phyloP scores from a whole-genome alignment of 2,113 vertebrate species.

The Nyctibius bracteatus region DNA sequence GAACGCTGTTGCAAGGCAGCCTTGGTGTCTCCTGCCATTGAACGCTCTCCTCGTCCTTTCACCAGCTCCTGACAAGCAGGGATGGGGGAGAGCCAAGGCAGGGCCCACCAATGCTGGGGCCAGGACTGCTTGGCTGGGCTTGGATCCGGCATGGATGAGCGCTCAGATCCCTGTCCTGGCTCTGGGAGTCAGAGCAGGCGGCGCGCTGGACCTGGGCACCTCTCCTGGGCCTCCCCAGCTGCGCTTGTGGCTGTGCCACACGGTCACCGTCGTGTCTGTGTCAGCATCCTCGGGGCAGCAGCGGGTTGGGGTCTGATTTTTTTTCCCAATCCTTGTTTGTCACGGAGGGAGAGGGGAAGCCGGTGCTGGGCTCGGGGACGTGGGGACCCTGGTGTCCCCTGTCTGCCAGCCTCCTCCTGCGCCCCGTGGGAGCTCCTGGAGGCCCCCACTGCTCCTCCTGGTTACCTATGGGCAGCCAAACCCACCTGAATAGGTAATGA shows the following conservation, averaged over 20 bases:
- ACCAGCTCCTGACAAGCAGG: fast-evolving
- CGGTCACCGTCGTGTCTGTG: not conserved
- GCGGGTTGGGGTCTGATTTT: not conserved
- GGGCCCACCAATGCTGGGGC: fast-evolving
- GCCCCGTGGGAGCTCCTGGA: not conserved
- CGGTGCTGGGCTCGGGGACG: fast-evolving
- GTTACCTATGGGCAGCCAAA: conserved; percentile 9
- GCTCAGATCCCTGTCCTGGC: not conserved
- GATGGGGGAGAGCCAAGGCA: fast-evolving
- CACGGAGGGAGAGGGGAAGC: not conserved
- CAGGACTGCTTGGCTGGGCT: not conserved
- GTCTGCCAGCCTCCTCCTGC: not conserved
- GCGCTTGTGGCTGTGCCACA: not conserved
- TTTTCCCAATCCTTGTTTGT: not conserved
- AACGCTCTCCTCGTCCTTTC: fast-evolving
- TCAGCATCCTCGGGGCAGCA: not conserved
- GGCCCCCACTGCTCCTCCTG: not conserved
- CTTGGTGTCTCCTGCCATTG: not conserved
- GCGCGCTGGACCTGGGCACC: not conserved
- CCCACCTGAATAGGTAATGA: conserved; percentile 63
- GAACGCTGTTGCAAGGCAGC: not conserved
- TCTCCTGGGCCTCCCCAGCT: not conserved
- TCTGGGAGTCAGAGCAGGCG: not conserved
- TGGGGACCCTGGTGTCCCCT: not conserved
- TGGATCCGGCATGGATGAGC: not conserved